phyloP scores from a whole-genome alignment of 2,797 vertebrate genomes.

The Hypotaenidia philippensis region DNA sequence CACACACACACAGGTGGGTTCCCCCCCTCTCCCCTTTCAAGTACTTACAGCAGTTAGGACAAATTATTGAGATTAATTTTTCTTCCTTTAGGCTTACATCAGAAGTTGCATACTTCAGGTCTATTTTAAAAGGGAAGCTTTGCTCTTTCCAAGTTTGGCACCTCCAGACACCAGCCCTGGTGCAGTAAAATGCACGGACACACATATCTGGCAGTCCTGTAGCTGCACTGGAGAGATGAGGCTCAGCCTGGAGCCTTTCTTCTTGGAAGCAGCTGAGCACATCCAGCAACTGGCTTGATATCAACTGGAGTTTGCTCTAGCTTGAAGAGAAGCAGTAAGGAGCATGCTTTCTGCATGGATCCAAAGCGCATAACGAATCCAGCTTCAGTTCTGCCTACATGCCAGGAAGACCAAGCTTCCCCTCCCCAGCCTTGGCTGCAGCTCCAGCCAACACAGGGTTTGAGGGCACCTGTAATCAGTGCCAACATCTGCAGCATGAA shows the following conservation, averaged over 20 bases:
- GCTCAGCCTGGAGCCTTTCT: background rate
- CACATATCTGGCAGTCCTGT: fast-evolving
- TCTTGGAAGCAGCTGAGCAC: background rate
- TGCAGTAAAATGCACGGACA: background rate
- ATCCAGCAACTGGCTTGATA: background rate
- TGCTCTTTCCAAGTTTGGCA: background rate
- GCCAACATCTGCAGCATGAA: fast-evolving
- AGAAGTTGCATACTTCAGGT: fast-evolving
- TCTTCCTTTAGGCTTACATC: background rate
- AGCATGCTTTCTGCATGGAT: background rate
- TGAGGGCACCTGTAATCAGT: background rate
- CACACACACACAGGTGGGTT: fast-evolving
- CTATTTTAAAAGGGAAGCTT: background rate
- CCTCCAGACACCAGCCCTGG: background rate
- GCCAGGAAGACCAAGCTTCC: background rate
- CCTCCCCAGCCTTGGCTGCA: background rate
- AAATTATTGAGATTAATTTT: background rate
- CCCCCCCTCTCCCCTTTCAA: background rate
- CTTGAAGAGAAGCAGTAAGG: background rate
- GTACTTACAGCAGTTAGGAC: background rate
- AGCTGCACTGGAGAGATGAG: background rate
- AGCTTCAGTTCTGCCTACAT: background rate
- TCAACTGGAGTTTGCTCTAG: background rate
- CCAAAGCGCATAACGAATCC: background rate
- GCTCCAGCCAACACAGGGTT: background rate